phyloP scores from a whole-genome alignment of 1,140 invertebrate species.

The Eriosoma lanigerum region DNA sequence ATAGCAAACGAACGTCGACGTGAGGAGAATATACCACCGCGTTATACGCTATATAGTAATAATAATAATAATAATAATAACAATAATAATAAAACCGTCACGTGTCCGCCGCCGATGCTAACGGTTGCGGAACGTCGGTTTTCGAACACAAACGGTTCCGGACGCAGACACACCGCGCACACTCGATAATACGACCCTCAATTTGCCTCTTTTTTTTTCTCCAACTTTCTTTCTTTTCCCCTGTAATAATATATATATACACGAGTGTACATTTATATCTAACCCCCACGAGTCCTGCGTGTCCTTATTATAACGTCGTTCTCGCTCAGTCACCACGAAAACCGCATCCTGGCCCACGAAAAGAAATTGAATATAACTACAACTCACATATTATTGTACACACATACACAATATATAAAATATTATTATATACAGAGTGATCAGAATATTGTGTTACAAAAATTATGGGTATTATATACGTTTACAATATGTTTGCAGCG shows the following conservation, averaged over 20 bases:
- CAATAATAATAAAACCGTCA: slow-evolving; percentile 39
- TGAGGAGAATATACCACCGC: background rate
- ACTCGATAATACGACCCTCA: slow-evolving; percentile 36
- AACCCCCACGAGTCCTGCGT: background rate
- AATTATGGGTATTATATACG: background rate
- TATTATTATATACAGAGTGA: too few species aligned
- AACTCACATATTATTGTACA: background rate
- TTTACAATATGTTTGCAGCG: too few species aligned
- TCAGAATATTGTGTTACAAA: too few species aligned
- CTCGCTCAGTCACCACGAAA: background rate
- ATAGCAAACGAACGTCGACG: background rate
- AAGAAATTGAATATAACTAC: slow-evolving; percentile 30
- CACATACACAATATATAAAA: too few species aligned
- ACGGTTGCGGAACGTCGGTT: slow-evolving; percentile 48
- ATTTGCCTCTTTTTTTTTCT: slow-evolving; percentile 11
- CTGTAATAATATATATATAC: background rate
- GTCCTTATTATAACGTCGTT: too few species aligned
- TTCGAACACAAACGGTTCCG: slow-evolving; percentile 42
- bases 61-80: slow-evolving; percentile 36
- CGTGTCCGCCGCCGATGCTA: slow-evolving; percentile 31
- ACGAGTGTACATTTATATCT: background rate
- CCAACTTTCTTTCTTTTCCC: background rate
- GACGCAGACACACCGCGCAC: slow-evolving; percentile 6
- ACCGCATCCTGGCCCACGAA: background rate
- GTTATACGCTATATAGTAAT: slow-evolving; percentile 5